These are phyloP conservation scores for Drymodes brunneopygia DNA, from an alignment of 2,113 vertebrate species.

Conservation along the genomic window DNA sequence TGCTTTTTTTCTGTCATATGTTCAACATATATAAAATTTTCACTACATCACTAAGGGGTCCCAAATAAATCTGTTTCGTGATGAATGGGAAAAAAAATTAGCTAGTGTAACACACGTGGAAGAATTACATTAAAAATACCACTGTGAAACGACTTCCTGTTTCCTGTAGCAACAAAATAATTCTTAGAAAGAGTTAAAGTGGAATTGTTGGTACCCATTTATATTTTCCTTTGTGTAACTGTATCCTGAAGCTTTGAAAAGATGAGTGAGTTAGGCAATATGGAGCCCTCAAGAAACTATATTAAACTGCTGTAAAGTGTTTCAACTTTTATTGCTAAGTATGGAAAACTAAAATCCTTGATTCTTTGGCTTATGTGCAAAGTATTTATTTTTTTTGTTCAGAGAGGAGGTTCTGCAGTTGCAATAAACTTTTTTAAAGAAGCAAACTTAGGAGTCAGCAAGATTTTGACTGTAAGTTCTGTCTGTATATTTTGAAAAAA, in stretches of 20 bases:
- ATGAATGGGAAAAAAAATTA: not conserved
- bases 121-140: constrained; percentile 17
- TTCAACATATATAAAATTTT: constrained; percentile 42
- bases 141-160: not conserved
- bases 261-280: not conserved
- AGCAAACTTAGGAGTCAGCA: constrained; percentile 17
- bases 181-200: constrained; percentile 24
- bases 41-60: constrained; percentile 20
- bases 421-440: not conserved
- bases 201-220: constrained; percentile 8
- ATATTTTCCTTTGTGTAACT: constrained; percentile 9
- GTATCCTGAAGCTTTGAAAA: constrained; percentile 14
- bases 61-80: constrained; percentile 13
- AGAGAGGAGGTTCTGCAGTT: not conserved
- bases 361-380: constrained; percentile 7
- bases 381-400: constrained; percentile 14
- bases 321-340: constrained; percentile 40
- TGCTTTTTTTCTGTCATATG: constrained; percentile 8
- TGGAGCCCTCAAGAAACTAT: not conserved
- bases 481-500: not conserved
- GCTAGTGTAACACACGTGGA: not conserved
- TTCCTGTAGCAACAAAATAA: not conserved
- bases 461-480: not conserved
- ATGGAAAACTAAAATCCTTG: constrained; percentile 39
- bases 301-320: constrained; percentile 13